These are phyloP conservation scores for Portunus trituberculatus DNA, from an alignment of 1,140 invertebrate species.

Conservation along the genomic window DNA sequence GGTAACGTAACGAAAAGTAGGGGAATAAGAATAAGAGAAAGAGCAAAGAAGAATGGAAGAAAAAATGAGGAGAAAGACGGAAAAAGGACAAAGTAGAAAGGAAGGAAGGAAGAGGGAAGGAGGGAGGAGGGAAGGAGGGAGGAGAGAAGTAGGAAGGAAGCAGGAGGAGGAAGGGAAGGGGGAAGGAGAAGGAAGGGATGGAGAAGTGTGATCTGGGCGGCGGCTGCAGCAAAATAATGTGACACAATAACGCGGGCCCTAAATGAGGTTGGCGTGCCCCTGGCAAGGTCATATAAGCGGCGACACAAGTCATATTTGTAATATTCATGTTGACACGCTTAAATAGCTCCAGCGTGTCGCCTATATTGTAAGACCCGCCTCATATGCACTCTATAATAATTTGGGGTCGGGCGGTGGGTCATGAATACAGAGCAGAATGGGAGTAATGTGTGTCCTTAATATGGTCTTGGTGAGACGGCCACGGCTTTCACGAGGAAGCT, in stretches of 20 bases:
- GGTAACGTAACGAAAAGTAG: background rate
- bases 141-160: background rate
- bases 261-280: background rate
- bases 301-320: conserved; percentile 65
- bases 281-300: background rate
- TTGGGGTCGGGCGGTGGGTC: background rate
- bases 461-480: background rate
- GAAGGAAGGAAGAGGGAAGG: background rate
- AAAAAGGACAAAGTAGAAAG: background rate
- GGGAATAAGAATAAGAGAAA: background rate
- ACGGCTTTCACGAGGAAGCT: too few species aligned
- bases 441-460: background rate
- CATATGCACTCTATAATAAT: conserved; percentile 70
- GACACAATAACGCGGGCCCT: too few species aligned
- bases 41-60: background rate
- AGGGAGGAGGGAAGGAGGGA: background rate
- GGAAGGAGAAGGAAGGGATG: background rate
- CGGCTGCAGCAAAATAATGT: too few species aligned
- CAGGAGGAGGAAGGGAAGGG: background rate
- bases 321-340: conserved; percentile 72
- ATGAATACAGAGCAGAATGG: conserved; percentile 55
- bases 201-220: background rate
- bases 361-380: conserved; percentile 49
- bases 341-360: conserved; percentile 14
- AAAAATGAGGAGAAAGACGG: background rate